Evolutionary conservation across 2,797 vertebrate species (phyloP), one percentile per base, ranked within the genome.

Genomic region (Enteromius viviparus): DNA sequence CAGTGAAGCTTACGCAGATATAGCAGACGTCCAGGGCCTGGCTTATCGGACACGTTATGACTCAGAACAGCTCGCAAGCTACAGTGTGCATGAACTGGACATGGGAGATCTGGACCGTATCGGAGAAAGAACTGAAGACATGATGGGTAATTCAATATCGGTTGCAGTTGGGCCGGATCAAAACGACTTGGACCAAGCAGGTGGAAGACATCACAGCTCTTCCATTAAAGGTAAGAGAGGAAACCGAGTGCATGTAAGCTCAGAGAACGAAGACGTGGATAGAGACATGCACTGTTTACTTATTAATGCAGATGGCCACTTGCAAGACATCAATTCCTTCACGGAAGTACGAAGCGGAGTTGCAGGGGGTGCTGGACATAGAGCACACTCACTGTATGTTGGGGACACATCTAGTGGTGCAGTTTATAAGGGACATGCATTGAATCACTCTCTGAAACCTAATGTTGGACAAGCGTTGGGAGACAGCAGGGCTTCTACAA

Each of bases 291-390:
- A 90, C 90, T 95, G 94, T 85, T 89, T 95, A 64, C 86, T 95
- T 82, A 95, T 95, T 75, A 95, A 95, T 37, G 94, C 95, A 87
- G 93, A 95, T 23, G 95, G 95, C 1, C 95, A 93, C 85, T 88
- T 95, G 49, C 94, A 95, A 89, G 90, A 94, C 62, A 87, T 89
- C 0, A 91, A 88, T 17, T 80, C 90, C 40, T 76, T 93, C 66
- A 90, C 92, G 29, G 88, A 92, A 40, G 90, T 87, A 82, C 87
- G 89, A 40, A 12, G 80, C 3, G 75, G 82, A 3, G 83, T 88
- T 19, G 87, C 90, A 55, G 79, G 85, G 40, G 87, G 87, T 3
- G 69, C 89, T 11, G 89, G 81, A 53, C 89, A 90, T 55, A 86
- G 89, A 1, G 90, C 86, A 34, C 91, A 90, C 15, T 88, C 86